Evolutionary conservation across 2,888 invertebrate species (phyloP).

Genomic region (Deilephila elpenor): DNA sequence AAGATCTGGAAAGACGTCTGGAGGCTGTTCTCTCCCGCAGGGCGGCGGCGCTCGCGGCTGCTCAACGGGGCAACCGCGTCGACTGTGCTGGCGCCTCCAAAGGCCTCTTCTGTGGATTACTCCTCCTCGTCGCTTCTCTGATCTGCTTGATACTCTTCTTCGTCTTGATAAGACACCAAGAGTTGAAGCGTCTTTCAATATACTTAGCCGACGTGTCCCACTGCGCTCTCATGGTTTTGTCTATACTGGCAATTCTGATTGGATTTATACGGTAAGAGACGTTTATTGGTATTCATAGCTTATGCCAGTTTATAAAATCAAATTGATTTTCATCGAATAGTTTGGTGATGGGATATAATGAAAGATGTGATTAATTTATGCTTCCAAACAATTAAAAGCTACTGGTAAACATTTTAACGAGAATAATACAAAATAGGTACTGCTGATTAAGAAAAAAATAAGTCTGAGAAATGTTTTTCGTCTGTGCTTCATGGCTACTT

Average conservation of each 20-base stretch:
- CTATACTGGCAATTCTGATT: constrained; percentile 94
- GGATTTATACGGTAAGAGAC: constrained; percentile 92
- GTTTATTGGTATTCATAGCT: constrained; percentile 23
- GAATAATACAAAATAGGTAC: background rate
- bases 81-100: constrained; percentile 98
- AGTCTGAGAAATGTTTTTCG: constrained; percentile 4
- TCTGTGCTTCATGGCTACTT: constrained; percentile 31
- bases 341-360: constrained; percentile 2
- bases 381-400: background rate
- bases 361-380: background rate
- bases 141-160: constrained; percentile 98
- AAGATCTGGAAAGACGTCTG: constrained; percentile 94
- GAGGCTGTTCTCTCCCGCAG: constrained; percentile 94
- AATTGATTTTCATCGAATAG: no score
- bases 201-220: constrained; percentile 96
- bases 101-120: constrained; percentile 95
- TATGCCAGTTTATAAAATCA: background rate
- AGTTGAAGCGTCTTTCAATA: constrained; percentile 93
- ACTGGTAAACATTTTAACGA: background rate
- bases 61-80: constrained; percentile 92
- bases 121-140: constrained; percentile 94
- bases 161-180: constrained; percentile 94
- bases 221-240: constrained; percentile 93
- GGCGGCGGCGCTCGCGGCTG: constrained; percentile 93
- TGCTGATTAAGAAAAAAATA: background rate